Conservation (phyloP, 2,888 invertebrate species). For the Pseudococcus jackbeardsleyi region DNA sequence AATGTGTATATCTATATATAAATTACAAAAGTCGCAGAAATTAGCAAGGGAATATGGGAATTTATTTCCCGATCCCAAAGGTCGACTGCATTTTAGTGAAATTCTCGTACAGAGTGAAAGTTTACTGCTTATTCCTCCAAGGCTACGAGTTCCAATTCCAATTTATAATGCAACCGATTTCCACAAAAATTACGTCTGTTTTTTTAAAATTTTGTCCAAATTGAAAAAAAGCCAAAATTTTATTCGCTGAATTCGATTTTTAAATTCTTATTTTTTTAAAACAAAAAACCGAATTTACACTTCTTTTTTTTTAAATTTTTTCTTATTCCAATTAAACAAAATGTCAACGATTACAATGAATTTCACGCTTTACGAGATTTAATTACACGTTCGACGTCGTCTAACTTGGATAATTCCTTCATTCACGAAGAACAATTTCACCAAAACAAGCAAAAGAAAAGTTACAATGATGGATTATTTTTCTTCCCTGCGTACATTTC, state of each 20-base stretch:
- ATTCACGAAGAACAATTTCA: not conserved
- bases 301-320: conserved; percentile 16
- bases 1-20: conserved; percentile 56
- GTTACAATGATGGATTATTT: not conserved
- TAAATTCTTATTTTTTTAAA: not conserved
- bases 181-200: not conserved
- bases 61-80: conserved; percentile 54
- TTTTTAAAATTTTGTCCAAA: no score
- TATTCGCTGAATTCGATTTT: not conserved
- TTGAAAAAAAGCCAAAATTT: not conserved
- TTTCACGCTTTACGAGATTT: conserved; percentile 31
- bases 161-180: conserved; percentile 20
- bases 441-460: no score
- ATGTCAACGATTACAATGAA: conserved; percentile 46
- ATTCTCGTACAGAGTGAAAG: conserved; percentile 6
- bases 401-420: not conserved
- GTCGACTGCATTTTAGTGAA: conserved; percentile 47
- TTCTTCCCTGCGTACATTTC: not conserved
- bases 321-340: not conserved
- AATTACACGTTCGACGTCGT: conserved; percentile 33
- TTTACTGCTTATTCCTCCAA: conserved; percentile 16
- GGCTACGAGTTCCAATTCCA: not conserved
- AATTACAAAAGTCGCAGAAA: conserved; percentile 59
- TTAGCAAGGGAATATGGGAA: conserved; percentile 62
- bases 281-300: not conserved